A percentile compares a stretch with the other conserved stretches of the same genome.
phyloP scores from a whole-genome alignment of 1,140 invertebrate genomes.

The Macrotrachela quadricornifera region DNA sequence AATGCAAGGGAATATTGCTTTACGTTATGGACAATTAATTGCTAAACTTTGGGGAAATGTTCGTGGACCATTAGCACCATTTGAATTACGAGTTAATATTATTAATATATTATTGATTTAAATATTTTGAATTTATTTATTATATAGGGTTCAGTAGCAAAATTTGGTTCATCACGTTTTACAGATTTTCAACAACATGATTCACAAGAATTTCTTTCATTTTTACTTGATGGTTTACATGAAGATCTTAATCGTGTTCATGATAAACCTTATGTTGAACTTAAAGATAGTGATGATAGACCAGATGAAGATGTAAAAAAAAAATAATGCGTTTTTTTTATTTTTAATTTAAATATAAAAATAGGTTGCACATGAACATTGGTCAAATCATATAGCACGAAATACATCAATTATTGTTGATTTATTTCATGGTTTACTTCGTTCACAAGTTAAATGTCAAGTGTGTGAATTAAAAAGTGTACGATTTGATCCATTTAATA shows the following conservation, averaged over 20 bases:
- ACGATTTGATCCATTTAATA: constrained; percentile 66
- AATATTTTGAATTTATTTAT: background rate
- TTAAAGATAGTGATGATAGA: constrained; percentile 52
- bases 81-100: background rate
- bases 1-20: background rate
- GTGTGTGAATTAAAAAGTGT: constrained; percentile 52
- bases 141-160: background rate
- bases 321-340: too few species aligned
- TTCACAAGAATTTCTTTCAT: constrained; percentile 40
- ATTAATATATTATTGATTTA: background rate
- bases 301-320: constrained; percentile 45
- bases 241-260: constrained; percentile 36
- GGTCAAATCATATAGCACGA: constrained; percentile 43
- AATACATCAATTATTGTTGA: constrained; percentile 36
- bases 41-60: constrained; percentile 28
- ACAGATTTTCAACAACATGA: constrained; percentile 40
- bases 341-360: too few species aligned
- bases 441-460: constrained; percentile 38
- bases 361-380: too few species aligned
- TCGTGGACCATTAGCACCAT: constrained; percentile 19
- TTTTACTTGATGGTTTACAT: constrained; percentile 41
- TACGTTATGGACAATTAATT: constrained; percentile 4
- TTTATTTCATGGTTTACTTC: constrained; percentile 67
- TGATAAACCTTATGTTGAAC: constrained; percentile 45
- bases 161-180: constrained; percentile 30